These are phyloP conservation scores for Folsomia manolachei DNA, from an alignment of 2,888 invertebrate genomes.

Conservation along the genomic window DNA sequence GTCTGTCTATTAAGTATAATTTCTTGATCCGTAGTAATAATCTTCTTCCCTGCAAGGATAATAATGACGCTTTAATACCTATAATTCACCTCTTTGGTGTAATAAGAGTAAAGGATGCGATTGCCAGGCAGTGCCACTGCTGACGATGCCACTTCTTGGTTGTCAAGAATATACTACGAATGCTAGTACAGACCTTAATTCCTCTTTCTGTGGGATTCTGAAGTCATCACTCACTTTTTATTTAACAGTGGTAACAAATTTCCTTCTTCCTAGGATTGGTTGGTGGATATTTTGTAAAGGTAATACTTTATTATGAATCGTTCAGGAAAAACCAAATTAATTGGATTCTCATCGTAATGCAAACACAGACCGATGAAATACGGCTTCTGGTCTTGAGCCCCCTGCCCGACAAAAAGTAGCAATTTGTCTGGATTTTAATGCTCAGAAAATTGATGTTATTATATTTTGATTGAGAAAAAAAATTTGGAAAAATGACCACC, in stretches of 20 bases:
- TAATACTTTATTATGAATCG: too few relatives aligned
- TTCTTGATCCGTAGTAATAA: conserved; percentile 14
- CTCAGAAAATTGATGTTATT: conserved; percentile 33
- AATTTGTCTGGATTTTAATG: conserved; percentile 39
- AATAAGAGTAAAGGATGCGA: conserved; percentile 20
- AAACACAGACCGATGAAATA: neutral
- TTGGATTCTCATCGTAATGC: conserved; percentile 13
- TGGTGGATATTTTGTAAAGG: too few relatives aligned
- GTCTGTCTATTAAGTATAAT: conserved; percentile 13
- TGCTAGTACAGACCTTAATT: neutral
- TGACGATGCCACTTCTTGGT: too few relatives aligned
- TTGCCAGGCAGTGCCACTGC: too few relatives aligned
- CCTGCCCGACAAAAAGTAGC: conserved; percentile 13
- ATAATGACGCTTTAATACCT: conserved; percentile 18
- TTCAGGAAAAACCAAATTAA: conserved; percentile 9
- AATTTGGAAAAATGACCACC: too few relatives aligned
- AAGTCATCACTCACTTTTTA: neutral
- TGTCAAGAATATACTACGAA: too few relatives aligned
- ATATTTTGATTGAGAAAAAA: conserved; percentile 16
- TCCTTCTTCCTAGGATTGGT: too few relatives aligned
- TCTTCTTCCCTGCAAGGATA: conserved; percentile 5
- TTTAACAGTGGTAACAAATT: too few relatives aligned
- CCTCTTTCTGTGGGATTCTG: neutral
- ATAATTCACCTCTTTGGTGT: conserved; percentile 17
- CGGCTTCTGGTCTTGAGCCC: conserved; percentile 22